Conservation (phyloP, 2,888 invertebrate species). For the Xanthorhoe designata region DNA sequence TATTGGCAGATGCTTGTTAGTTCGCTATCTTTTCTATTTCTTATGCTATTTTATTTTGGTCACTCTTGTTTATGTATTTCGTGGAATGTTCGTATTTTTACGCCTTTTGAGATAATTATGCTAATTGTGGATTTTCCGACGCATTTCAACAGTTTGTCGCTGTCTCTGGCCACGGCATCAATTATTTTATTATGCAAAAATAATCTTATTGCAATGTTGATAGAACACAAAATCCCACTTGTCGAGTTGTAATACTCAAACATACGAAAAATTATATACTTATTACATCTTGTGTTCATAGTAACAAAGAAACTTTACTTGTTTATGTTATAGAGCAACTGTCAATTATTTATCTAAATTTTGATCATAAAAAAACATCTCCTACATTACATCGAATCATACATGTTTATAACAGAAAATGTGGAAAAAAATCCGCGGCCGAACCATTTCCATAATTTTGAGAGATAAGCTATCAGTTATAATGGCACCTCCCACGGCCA, state of each 20-base stretch:
- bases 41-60: slow-evolving; percentile 40
- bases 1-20: slow-evolving; percentile 50
- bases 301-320: too few species aligned
- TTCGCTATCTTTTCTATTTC: slow-evolving; percentile 39
- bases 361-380: neutral
- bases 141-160: slow-evolving; percentile 30
- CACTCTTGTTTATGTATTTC: slow-evolving; percentile 37
- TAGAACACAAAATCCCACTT: neutral
- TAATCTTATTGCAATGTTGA: slow-evolving; percentile 4
- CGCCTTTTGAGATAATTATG: slow-evolving; percentile 37
- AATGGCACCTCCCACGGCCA: slow-evolving; percentile 56
- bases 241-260: neutral
- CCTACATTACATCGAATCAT: neutral
- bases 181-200: slow-evolving; percentile 4
- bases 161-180: slow-evolving; percentile 6
- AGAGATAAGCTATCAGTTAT: slow-evolving; percentile 39
- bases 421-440: slow-evolving; percentile 28
- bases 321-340: neutral
- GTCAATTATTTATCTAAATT: neutral
- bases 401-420: neutral
- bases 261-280: neutral
- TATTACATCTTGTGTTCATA: too few species aligned
- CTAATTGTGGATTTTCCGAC: slow-evolving; percentile 40
- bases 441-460: slow-evolving; percentile 44
- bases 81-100: slow-evolving; percentile 36